Percentiles rank a stretch among this genome's conserved stretches.
phyloP scores from a whole-genome alignment of 2,888 invertebrate genomes.

The Thymelicus lineola region DNA sequence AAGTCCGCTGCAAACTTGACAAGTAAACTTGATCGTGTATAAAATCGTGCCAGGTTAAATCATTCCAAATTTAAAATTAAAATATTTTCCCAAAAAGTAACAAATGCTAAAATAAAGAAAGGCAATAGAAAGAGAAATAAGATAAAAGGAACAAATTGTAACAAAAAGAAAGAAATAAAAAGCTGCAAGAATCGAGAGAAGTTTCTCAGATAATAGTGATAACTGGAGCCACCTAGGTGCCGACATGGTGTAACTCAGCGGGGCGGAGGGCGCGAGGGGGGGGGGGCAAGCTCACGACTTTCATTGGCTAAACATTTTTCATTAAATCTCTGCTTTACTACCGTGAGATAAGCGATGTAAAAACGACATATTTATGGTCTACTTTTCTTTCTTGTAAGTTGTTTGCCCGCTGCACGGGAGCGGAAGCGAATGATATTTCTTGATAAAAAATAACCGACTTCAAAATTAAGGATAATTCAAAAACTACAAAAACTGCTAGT shows the following conservation, averaged over 20 bases:
- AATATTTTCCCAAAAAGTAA: neutral
- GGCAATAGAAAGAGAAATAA: constrained; percentile 9
- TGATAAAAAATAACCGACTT: too few species aligned
- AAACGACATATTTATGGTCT: neutral
- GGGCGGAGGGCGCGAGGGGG: neutral
- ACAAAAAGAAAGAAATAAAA: constrained; percentile 13
- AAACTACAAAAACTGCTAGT: too few species aligned
- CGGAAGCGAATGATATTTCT: too few species aligned
- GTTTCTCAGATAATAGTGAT: constrained; percentile 12
- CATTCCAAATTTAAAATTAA: neutral
- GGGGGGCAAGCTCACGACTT: neutral
- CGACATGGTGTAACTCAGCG: neutral
- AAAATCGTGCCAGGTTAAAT: too few species aligned
- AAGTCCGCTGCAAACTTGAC: too few species aligned
- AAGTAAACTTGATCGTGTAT: too few species aligned
- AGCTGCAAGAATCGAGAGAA: constrained; percentile 16
- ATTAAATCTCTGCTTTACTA: neutral
- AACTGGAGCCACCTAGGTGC: neutral
- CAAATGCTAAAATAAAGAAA: constrained; percentile 1
- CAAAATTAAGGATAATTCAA: too few species aligned
- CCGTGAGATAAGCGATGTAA: constrained; percentile 2
- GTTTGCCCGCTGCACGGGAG: too few species aligned
- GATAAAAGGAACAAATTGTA: constrained; percentile 9
- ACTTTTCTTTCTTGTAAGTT: too few species aligned
- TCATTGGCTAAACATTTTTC: constrained; percentile 5